Evolutionary conservation across 2,797 vertebrate genomes (phyloP).

Genomic region (Tenualosa ilisha): DNA sequence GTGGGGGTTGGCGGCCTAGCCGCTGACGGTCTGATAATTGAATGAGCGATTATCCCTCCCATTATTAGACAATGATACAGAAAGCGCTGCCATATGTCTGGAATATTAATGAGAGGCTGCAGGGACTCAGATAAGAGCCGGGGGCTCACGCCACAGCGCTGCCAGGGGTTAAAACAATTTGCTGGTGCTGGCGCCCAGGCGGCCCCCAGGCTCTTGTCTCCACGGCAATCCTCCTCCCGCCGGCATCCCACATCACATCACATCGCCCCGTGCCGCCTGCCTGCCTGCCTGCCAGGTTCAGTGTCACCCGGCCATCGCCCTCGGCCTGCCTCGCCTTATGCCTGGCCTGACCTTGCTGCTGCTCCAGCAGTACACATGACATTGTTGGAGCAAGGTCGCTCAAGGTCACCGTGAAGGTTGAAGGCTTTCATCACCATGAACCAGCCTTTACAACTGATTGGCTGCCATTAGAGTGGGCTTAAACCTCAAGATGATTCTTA

Average conservation of each 20-base stretch:
- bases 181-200: constrained; percentile 46
- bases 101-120: constrained; percentile 99
- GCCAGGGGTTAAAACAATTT: constrained; percentile 82
- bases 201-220: constrained; percentile 43
- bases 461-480: neutral
- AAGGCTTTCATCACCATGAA: constrained; percentile 3
- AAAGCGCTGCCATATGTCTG: constrained; percentile 86
- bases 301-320: constrained; percentile 51
- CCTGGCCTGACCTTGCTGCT: constrained; percentile 17
- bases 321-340: constrained; percentile 43
- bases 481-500: neutral
- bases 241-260: neutral
- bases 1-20: constrained; percentile 72
- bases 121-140: constrained; percentile 87
- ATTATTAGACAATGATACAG: constrained; percentile 99
- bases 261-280: constrained; percentile 34
- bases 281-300: constrained; percentile 30
- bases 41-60: constrained; percentile 98
- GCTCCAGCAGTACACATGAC: neutral
- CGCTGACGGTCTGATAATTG: constrained; percentile 95
- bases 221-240: constrained; percentile 60
- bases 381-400: neutral
- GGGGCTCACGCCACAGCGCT: constrained; percentile 59
- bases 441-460: neutral
- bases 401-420: neutral